Evolutionary conservation across 2,888 invertebrate species (phyloP).

Genomic region (Agrochola lychnidis): DNA sequence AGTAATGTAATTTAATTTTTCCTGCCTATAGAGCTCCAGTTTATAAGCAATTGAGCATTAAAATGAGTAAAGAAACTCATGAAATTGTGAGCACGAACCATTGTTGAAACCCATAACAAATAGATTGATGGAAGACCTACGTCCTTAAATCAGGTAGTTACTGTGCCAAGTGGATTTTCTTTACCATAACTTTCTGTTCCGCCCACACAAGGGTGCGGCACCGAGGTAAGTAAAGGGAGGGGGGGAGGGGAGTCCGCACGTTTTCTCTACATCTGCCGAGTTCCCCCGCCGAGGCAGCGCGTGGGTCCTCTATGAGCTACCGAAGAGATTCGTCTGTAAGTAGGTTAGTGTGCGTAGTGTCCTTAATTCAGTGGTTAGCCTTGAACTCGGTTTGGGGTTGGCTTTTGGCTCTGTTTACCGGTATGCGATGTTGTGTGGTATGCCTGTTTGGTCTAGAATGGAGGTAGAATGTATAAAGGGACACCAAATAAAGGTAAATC

Average conservation of each 20-base stretch:
- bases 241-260: constrained; percentile 68
- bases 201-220: constrained; percentile 56
- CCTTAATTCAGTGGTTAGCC: constrained; percentile 43
- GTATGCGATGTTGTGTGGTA: not conserved
- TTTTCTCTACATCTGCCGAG: constrained; percentile 66
- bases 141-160: not conserved
- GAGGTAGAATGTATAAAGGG: not conserved
- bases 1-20: not conserved
- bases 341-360: constrained; percentile 49
- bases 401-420: constrained; percentile 1
- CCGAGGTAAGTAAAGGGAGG: constrained; percentile 32
- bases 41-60: not conserved
- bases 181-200: not conserved
- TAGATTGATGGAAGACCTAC: not conserved
- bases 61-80: not conserved
- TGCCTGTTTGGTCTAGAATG: not conserved
- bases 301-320: constrained; percentile 67
- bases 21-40: not conserved
- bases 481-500: too few species aligned
- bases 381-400: constrained; percentile 45
- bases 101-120: not conserved
- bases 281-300: constrained; percentile 70
- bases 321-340: constrained; percentile 47
- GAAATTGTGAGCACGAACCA: not conserved
- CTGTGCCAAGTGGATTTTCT: constrained; percentile 37